phyloP scores from a whole-genome alignment of 2,888 invertebrate species.

The Euzetes globulus region DNA sequence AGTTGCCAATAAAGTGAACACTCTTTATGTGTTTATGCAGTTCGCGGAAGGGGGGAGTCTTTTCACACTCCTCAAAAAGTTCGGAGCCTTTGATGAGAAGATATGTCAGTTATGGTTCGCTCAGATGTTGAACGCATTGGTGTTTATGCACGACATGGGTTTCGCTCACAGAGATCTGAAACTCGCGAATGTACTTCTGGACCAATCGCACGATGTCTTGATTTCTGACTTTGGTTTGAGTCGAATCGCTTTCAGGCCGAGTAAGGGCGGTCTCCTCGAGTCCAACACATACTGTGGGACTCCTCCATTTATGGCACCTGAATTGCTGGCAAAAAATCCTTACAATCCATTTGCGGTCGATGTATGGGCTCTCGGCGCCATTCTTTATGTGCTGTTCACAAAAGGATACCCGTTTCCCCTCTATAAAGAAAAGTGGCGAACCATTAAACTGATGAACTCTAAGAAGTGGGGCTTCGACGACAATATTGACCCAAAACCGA shows the following conservation, averaged over 20 bases:
- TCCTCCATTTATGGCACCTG: constrained; percentile 32
- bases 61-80: neutral
- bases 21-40: neutral
- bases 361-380: neutral
- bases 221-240: constrained; percentile 33
- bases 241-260: neutral
- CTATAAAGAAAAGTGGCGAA: too few relatives aligned
- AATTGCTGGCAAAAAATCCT: neutral
- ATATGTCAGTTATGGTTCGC: neutral
- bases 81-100: constrained; percentile 8
- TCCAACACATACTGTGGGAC: constrained; percentile 34
- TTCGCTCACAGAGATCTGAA: constrained; percentile 35
- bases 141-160: constrained; percentile 9
- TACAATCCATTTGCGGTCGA: neutral
- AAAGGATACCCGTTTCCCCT: neutral
- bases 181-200: constrained; percentile 27
- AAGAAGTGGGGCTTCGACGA: too few relatives aligned
- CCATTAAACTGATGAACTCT: too few relatives aligned
- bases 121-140: constrained; percentile 24
- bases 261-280: neutral
- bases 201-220: neutral
- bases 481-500: too few relatives aligned
- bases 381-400: neutral
- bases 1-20: neutral
- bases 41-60: neutral